These are phyloP conservation scores for Diploptera punctata DNA, from an alignment of 2,888 invertebrate species.

Conservation along the genomic window DNA sequence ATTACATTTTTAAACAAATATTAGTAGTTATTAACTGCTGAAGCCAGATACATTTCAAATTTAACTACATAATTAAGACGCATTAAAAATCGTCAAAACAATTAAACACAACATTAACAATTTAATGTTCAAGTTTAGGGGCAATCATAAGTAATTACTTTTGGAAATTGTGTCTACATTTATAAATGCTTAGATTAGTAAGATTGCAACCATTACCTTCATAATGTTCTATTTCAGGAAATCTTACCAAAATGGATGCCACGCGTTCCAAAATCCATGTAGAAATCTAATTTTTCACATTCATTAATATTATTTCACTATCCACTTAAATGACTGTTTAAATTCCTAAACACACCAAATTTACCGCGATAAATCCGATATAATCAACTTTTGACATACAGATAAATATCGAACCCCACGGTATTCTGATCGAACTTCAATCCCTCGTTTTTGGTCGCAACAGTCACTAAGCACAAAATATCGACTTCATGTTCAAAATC, in stretches of 20 bases:
- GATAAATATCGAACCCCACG: constrained; percentile 52
- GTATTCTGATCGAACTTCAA: constrained; percentile 43
- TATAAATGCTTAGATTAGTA: too few species aligned
- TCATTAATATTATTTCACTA: neutral
- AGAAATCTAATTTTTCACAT: constrained; percentile 1
- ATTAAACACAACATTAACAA: too few species aligned
- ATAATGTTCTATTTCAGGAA: too few species aligned
- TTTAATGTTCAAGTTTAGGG: too few species aligned
- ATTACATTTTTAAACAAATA: too few species aligned
- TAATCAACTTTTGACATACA: constrained; percentile 49
- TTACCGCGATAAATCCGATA: constrained; percentile 51
- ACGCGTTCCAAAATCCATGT: constrained; percentile 43
- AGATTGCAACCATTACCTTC: too few species aligned
- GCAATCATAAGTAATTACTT: too few species aligned
- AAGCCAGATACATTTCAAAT: too few species aligned
- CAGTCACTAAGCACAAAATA: constrained; percentile 23
- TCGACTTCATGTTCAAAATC: constrained; percentile 12
- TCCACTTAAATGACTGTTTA: neutral
- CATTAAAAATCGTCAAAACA: too few species aligned
- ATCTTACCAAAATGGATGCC: constrained; percentile 47
- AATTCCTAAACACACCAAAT: constrained; percentile 41
- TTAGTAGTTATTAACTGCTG: too few species aligned
- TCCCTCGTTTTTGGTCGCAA: constrained; percentile 36
- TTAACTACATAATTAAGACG: too few species aligned
- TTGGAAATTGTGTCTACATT: too few species aligned